These are phyloP conservation scores for Simalia tracyae DNA, from an alignment of 2,797 vertebrate genomes.

Conservation along the genomic window DNA sequence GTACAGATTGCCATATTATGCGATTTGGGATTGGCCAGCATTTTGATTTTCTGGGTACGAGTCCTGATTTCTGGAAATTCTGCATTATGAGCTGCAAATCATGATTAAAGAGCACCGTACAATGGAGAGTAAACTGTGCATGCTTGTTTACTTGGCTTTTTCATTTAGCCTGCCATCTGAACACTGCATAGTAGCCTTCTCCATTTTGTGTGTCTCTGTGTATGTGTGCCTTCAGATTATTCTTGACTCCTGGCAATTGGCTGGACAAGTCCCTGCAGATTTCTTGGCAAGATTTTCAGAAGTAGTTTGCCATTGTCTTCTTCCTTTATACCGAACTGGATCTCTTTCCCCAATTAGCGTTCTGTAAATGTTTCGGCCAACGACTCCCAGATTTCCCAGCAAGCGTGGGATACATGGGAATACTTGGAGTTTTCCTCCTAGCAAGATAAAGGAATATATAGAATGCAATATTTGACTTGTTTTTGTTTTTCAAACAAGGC, in stretches of 20 bases:
- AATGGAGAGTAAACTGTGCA: not conserved
- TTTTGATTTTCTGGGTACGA: not conserved
- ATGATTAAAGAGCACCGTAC: not conserved
- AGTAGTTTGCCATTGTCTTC: not conserved
- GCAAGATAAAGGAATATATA: not conserved
- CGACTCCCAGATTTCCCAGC: not conserved
- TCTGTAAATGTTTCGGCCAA: not conserved
- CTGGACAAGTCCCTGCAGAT: not conserved
- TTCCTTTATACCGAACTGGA: not conserved
- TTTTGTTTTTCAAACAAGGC: not conserved
- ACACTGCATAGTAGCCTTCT: not conserved
- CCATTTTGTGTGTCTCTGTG: not conserved
- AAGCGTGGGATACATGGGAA: not conserved
- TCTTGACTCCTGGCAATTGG: not conserved
- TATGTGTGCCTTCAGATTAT: not conserved
- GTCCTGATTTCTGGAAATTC: not conserved
- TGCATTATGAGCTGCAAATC: not conserved
- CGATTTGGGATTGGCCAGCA: not conserved
- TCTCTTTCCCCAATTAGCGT: not conserved
- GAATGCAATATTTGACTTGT: not conserved
- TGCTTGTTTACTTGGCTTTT: not conserved
- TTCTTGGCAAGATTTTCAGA: not conserved
- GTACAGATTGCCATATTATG: not conserved
- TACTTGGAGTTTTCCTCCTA: not conserved
- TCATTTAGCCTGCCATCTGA: not conserved